Base-by-base conservation (phyloP, 2,888 invertebrate genomes). In the Sphinx pinastri region DNA sequence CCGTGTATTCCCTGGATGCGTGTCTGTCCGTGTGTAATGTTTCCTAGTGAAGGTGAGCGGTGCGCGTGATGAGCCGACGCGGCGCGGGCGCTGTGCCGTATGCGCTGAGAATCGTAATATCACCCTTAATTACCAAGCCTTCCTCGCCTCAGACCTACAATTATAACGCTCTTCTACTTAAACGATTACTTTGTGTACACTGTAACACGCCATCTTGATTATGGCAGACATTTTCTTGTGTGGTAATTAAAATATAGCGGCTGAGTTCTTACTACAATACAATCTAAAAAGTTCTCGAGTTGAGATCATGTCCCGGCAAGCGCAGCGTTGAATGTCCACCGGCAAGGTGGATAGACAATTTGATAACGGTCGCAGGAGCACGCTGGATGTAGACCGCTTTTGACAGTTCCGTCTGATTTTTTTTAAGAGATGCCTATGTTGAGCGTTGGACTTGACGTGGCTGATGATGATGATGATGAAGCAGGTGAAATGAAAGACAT, bases 31-130 rank as follows among this genome's bases (percentile, higher is more conserved):
- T 52, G 19, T 69, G 38, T 52, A 68, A 58, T 58, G 45, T 66
- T 31, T 70, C 55, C 14, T 70, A 70, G 55, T 54, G 69, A 70
- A 55, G 57, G 66, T 54, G 70, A 14, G 45, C 70, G 49, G 3
- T 25, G 25, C 54, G 54, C 66, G 66, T 55, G 60, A 69, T 60
- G 52, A 52, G 45, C 38, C 16, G 38, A 19, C 45, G 31, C 69
- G 47, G 59, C 49, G 25, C 58, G 16, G 25, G 10, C 31, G 58
- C 25, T 31, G 59, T 60, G 59, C 68, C 3, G 38, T 69, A 70
- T 55, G 66, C 25, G 49, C 70, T 31, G 11, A 57, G 19, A 57
- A 25, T 57, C 57, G 25, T n/a, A 49, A 67, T 57, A 54, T 66
- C 54, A 59, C 31, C 55, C 47, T 19, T 67, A 66, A 63, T 70